These are phyloP conservation scores for Solenopsis invicta DNA, from an alignment of 1,140 invertebrate species.

Conservation along the genomic window DNA sequence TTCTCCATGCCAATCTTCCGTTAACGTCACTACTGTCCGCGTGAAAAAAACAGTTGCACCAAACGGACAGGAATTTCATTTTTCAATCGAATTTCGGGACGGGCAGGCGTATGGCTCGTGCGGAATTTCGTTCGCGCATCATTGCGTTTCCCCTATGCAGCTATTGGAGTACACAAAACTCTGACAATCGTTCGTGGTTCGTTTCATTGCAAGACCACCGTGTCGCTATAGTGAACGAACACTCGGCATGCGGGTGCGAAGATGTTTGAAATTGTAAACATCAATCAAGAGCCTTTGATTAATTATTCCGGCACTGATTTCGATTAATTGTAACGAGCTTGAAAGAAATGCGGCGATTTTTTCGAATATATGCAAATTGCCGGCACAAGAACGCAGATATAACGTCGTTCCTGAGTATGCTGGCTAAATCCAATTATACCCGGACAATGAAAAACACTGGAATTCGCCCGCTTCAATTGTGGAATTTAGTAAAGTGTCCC, in stretches of 20 bases:
- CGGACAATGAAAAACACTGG: not conserved
- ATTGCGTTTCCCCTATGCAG: constrained; percentile 19
- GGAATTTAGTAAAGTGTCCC: constrained; percentile 38
- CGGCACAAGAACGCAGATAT: constrained; percentile 34
- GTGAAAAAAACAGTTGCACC: constrained; percentile 25
- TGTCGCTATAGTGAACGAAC: constrained; percentile 14
- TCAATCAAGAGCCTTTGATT: constrained; percentile 45
- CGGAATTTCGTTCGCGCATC: constrained; percentile 58
- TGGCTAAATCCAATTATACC: constrained; percentile 31
- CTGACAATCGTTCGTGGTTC: constrained; percentile 45
- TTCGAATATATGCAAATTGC: constrained; percentile 20
- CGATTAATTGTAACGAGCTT: not conserved
- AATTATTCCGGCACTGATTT: constrained; percentile 24
- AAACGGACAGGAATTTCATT: constrained; percentile 72
- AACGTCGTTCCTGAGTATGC: not conserved
- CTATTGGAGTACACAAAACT: constrained; percentile 40
- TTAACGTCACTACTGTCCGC: constrained; percentile 10
- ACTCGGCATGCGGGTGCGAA: constrained; percentile 18
- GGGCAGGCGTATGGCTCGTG: constrained; percentile 33
- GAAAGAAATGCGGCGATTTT: not conserved
- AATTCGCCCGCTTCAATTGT: constrained; percentile 18
- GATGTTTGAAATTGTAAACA: constrained; percentile 36
- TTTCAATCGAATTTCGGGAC: constrained; percentile 69
- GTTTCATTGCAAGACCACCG: constrained; percentile 4
- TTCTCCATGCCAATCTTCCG: not conserved